Evolutionary conservation across 2,888 invertebrate species (phyloP).

Genomic region (Alentia gelatinosa): DNA sequence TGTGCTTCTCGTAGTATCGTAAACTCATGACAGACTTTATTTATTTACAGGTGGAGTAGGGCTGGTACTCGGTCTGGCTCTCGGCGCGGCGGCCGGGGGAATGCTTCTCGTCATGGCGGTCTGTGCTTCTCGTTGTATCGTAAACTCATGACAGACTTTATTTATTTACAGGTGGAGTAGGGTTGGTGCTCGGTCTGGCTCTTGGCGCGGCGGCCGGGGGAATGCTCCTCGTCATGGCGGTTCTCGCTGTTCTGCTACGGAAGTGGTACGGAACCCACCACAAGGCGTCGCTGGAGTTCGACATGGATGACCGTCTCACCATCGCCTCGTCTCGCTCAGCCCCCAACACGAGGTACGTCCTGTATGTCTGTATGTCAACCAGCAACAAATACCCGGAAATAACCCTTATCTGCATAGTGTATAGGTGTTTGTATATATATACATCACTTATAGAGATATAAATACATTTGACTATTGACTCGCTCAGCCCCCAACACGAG

Average conservation of each 20-base stretch:
- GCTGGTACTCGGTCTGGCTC: constrained; percentile 19
- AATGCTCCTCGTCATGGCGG: constrained; percentile 6
- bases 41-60: constrained; percentile 2
- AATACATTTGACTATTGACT: no score
- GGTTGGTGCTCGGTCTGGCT: constrained; percentile 21
- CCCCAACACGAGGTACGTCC: constrained; percentile 37
- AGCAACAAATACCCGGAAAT: no score
- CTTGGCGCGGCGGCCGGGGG: constrained; percentile 37
- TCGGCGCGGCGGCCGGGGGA: constrained; percentile 33
- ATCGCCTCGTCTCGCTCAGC: constrained; percentile 29
- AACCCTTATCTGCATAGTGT: no score
- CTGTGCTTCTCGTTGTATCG: no score
- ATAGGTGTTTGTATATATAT: no score
- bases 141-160: no score
- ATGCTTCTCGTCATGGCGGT: constrained; percentile 19
- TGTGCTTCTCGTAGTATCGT: no score
- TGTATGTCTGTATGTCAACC: no score
- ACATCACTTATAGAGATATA: no score
- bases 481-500: constrained; percentile 42
- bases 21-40: no score
- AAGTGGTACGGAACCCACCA: constrained; percentile 35
- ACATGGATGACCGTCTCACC: constrained; percentile 23
- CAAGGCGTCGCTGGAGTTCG: constrained; percentile 16
- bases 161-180: background rate
- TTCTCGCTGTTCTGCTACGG: constrained; percentile 17